phyloP scores from a whole-genome alignment of 2,888 invertebrate genomes.

The Sinopyrophorus schimmeli region DNA sequence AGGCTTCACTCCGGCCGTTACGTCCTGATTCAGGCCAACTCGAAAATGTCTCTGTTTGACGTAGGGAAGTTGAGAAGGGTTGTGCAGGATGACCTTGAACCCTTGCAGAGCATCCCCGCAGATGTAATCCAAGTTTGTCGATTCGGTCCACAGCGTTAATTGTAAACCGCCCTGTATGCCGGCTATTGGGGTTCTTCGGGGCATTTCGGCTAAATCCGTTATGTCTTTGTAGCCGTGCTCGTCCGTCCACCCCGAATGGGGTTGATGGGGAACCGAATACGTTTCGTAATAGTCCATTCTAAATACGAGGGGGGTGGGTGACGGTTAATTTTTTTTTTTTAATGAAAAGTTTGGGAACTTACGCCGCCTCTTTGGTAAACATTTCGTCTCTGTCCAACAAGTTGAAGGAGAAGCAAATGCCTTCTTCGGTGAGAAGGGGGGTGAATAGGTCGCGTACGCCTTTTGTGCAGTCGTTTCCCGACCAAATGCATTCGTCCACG shows the following conservation, averaged over 20 bases:
- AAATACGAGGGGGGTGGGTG: neutral
- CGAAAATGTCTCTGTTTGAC: conserved; percentile 65
- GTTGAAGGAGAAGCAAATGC: conserved; percentile 74
- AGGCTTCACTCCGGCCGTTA: conserved; percentile 67
- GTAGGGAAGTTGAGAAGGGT: conserved; percentile 65
- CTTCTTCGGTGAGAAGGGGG: conserved; percentile 71
- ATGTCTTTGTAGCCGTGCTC: conserved; percentile 64
- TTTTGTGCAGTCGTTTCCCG: conserved; percentile 52
- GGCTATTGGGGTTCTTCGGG: conserved; percentile 68
- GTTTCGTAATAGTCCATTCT: conserved; percentile 10
- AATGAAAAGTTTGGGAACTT: conserved; percentile 35
- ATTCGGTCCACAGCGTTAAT: conserved; percentile 63
- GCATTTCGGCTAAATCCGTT: conserved; percentile 64
- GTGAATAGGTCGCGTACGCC: conserved; percentile 64
- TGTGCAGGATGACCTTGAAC: conserved; percentile 23
- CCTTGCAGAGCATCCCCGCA: conserved; percentile 52
- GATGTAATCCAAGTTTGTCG: conserved; percentile 67
- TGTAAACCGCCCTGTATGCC: conserved; percentile 70
- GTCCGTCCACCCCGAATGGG: conserved; percentile 62
- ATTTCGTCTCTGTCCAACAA: conserved; percentile 65
- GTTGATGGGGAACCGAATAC: conserved; percentile 35
- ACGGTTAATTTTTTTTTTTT: conserved; percentile 1
- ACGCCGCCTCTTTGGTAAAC: conserved; percentile 61
- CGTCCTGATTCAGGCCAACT: conserved; percentile 66
- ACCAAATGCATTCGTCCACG: conserved; percentile 15